These are phyloP conservation scores for Hiodon alosoides DNA, from an alignment of 2,113 vertebrate species.

Conservation along the genomic window DNA sequence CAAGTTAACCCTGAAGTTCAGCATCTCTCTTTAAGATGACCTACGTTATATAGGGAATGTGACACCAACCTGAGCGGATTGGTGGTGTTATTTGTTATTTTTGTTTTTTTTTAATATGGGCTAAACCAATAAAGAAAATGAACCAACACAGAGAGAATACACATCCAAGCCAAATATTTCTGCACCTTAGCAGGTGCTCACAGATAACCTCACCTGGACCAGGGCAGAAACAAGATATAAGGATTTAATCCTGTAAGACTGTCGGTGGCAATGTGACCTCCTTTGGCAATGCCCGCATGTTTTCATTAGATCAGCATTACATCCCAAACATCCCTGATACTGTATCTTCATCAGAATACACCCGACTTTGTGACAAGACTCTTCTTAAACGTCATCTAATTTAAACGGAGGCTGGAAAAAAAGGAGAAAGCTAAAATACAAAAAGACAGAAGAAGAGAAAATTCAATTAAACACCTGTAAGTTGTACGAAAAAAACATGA, in stretches of 20 bases:
- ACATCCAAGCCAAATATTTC: too few species aligned
- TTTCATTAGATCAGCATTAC: neutral
- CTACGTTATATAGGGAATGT: too few species aligned
- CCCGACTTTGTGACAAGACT: neutral
- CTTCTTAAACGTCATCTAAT: neutral
- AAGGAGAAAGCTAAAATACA: neutral
- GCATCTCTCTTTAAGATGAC: too few species aligned
- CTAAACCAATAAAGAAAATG: too few species aligned
- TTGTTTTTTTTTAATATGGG: too few species aligned
- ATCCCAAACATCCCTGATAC: neutral
- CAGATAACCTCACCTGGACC: conserved; percentile 5
- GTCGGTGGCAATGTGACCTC: neutral
- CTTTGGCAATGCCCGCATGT: neutral
- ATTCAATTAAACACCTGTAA: neutral
- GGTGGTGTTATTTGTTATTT: too few species aligned
- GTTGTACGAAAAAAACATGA: neutral
- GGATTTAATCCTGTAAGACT: neutral
- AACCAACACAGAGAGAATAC: too few species aligned
- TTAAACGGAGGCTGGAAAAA: neutral
- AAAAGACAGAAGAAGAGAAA: neutral
- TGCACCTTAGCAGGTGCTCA: neutral
- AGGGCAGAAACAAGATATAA: neutral
- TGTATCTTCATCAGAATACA: neutral
- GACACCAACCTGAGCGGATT: too few species aligned
- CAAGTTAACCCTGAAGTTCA: too few species aligned